Evolutionary conservation across 2,797 vertebrate species (phyloP), one percentile per base, ranked within the genome.

Genomic region (Heterohyrax brucei): DNA sequence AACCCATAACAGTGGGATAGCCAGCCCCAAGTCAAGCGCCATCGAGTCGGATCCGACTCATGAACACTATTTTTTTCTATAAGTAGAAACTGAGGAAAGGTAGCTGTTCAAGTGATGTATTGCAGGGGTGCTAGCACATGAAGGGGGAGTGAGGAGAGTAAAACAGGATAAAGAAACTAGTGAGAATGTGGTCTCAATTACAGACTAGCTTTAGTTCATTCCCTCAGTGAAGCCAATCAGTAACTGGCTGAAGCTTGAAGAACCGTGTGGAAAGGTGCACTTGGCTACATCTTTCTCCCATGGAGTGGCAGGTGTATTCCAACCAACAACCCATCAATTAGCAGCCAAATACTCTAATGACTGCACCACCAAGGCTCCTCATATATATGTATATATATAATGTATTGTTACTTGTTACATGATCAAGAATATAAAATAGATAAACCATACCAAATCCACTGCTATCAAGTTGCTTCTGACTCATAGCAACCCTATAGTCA

Each of bases 111-210:
- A 3, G 9, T 12, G 22, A 18, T 26, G 33, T 8, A 26, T 1
- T 21, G 12, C 9, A 3, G 30, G 62, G 18, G 12, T 53, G 48
- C 44, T 44, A 3, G 3, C 56, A 18, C 30, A 22, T 59, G 44
- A 44, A 86, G 21, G 7, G 50, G 10, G 5, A 28, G 10, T 46
- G 28, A 68, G 33, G 61, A n/a, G 19, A 48, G 6, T 1, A 46
- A 33, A 4, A 1, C 10, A 12, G 48, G 9, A 61, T 0, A 28
- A 9, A 14, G 53, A 77, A 9, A 1, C 21, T 19, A 21, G 3
- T 33, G 33, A 59, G 78, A 46, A 26, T 16, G 48, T 9, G 33
- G n/a, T 76, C 48, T 85, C n/a, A 62, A 81, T 50, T 19, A 39
- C 28, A 77, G 33, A 66, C 50, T 24, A 6, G 68, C 26, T 14